Evolutionary conservation across 2,888 invertebrate species (phyloP), one percentile per base, ranked within the genome.

Genomic region (Coelogynopora nodosa): DNA sequence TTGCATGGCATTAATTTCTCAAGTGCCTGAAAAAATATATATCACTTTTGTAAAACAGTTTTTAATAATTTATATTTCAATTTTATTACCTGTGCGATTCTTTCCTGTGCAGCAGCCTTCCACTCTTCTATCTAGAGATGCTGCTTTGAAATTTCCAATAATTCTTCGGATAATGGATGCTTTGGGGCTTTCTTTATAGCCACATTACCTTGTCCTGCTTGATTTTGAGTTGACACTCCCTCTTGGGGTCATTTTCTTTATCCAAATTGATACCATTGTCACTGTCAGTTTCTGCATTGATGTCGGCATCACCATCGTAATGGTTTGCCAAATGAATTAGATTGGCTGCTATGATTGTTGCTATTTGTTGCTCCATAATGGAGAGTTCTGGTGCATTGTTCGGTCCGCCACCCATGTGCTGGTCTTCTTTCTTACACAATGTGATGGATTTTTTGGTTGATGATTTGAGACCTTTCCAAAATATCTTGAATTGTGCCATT

Each of bases 91-190:
- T 5, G 5, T 13, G 74, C 74, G 23, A 74, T 74, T 74, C 74
- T 13, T 74, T 74, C 74, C 74, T 74, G 74, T 74, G 74, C 27
- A 26, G 27, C 74, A 74, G 74, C 23, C 18, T 74, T 74, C 23
- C 74, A n/a, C 23, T 74, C 74, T 23, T 74, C 74, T 74, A 74
- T 74, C 74, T 74, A n/a, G 2, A 74, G 74, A 74, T 26, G 27
- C 27, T 74, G 74, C 2, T 2, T 74, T n/a, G 74, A 74, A 74
- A 74, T 74, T 13, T 23, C 27, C 18, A 74, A 26, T 5, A 74
- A 74, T 2, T 74, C 74, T 26, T 26, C 23, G 23, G 74, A 74
- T 2, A 74, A 26, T 74, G 74, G 74, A 13, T 23, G 74, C 74
- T 74, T 74, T 74, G 27, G 23, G 18, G 74, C 23, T 74, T 74